Evolutionary conservation across 2,888 invertebrate species (phyloP), one percentile per base, ranked within the genome.

Genomic region (Cantharis rustica): DNA sequence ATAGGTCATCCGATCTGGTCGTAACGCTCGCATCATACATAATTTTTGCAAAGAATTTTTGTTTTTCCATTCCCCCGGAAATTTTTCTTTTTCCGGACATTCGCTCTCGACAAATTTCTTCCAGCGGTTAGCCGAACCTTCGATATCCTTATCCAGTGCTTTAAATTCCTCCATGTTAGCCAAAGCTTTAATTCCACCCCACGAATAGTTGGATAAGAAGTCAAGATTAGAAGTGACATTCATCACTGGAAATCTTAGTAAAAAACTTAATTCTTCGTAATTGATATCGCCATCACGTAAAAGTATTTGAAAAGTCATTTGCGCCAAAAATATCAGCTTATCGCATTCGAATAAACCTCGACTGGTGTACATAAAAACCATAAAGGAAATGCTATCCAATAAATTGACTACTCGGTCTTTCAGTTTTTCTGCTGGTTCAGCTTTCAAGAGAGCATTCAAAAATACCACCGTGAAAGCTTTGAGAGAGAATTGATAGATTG

Each of bases 41-140:
- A 98, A 90, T 79, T 94, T 92, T 86, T 98, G 97, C 68, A 98
- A 88, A 0, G 95, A 89, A 0, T 93, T 90, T 87, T 97, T 98
- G 84, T 94, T 95, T 87, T 98, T 98, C 98, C 98, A 98, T 85
- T 98, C 98, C 77, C 97, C 97, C 0, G 98, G 98, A 81, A 98
- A 91, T 86, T 96, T 97, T 87, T 98, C 98, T 83, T 94, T 93
- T 87, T 98, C 98, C 0, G 98, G 98, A 78, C 93, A 93, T 86
- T 98, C 98, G 17, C 95, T 95, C 83, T 98, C 97, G 0, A 95
- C 93, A 84, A 96, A 96, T 86, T 96, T 97, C 84, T 95, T 94
- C 98, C 98, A 98, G 74, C 97, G 91, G 86, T 97, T 98, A 1
- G 93, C 92, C 0, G 97, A 96, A 0, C 95, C 95, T 88, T 97